Evolutionary conservation across 1,140 invertebrate genomes (phyloP).

Genomic region (Drosophila parvula): DNA sequence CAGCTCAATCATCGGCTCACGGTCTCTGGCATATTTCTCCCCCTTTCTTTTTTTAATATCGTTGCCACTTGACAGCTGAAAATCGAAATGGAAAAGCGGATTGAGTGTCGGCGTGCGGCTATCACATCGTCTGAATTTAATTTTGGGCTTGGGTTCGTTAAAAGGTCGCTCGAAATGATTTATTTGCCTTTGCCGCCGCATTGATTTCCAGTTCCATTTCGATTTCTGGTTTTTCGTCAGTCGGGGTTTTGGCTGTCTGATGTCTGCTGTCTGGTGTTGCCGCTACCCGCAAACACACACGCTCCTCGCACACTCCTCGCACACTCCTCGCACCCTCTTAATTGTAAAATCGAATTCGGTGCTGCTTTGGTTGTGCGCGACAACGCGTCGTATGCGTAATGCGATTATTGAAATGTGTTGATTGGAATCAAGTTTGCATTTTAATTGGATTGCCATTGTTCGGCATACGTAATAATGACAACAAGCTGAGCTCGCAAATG

Average conservation of each 20-base stretch:
- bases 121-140: conserved; percentile 49
- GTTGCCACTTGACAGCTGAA: conserved; percentile 37
- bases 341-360: conserved; percentile 67
- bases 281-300: conserved; percentile 30
- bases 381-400: conserved; percentile 69
- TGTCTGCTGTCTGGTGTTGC: conserved; percentile 16
- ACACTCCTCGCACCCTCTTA: conserved; percentile 29
- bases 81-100: conserved; percentile 29
- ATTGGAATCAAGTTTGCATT: conserved; percentile 71
- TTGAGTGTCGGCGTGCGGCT: conserved; percentile 24
- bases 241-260: conserved; percentile 16
- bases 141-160: conserved; percentile 64
- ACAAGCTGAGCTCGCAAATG: conserved; percentile 14
- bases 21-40: conserved; percentile 49
- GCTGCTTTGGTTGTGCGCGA: conserved; percentile 26
- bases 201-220: conserved; percentile 62
- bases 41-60: conserved; percentile 25
- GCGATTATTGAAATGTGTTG: conserved; percentile 70
- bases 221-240: conserved; percentile 34
- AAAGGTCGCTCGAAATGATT: conserved; percentile 69
- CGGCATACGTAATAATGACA: conserved; percentile 2
- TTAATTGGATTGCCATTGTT: conserved; percentile 65
- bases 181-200: conserved; percentile 68
- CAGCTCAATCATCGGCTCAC: conserved; percentile 69
- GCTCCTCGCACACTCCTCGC: neutral